Evolutionary conservation across 2,888 invertebrate species (phyloP).

Genomic region (Lasioglossum figueresi): DNA sequence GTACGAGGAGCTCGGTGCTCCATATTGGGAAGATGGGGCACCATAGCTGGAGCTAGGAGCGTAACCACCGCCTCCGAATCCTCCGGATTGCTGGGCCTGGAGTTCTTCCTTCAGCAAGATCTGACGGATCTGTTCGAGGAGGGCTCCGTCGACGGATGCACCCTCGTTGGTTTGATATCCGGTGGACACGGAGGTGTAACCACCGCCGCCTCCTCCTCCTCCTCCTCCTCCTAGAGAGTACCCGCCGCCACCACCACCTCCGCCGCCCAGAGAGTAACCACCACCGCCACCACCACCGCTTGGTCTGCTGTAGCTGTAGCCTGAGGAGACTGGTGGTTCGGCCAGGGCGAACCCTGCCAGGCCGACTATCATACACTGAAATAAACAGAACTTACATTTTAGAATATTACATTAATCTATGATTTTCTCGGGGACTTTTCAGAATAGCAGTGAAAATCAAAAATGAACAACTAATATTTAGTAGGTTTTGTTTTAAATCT

Average conservation of each 20-base stretch:
- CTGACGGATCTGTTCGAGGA: constrained; percentile 93
- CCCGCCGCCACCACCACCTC: constrained; percentile 81
- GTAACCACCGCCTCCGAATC: constrained; percentile 84
- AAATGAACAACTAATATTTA: neutral
- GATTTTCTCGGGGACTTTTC: neutral
- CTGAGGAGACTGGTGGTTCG: constrained; percentile 87
- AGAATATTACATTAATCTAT: neutral
- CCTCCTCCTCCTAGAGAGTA: neutral
- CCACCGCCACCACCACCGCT: constrained; percentile 81
- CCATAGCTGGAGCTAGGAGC: constrained; percentile 83
- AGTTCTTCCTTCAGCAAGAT: constrained; percentile 93
- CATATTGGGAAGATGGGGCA: constrained; percentile 84
- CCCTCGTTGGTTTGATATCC: constrained; percentile 94
- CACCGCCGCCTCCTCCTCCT: constrained; percentile 86
- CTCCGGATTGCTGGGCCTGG: constrained; percentile 85
- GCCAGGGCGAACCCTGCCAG: constrained; percentile 90
- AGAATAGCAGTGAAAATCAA: neutral
- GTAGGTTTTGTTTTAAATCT: neutral
- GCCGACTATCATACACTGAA: constrained; percentile 93
- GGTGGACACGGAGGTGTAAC: constrained; percentile 90
- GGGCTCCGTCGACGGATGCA: constrained; percentile 91
- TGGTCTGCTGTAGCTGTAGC: constrained; percentile 85
- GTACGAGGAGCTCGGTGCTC: constrained; percentile 88
- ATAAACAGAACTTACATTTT: constrained; percentile 63
- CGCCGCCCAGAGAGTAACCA: constrained; percentile 82